Conservation (phyloP, 1,140 invertebrate genomes). For the Ditylenchus dipsaci region DNA sequence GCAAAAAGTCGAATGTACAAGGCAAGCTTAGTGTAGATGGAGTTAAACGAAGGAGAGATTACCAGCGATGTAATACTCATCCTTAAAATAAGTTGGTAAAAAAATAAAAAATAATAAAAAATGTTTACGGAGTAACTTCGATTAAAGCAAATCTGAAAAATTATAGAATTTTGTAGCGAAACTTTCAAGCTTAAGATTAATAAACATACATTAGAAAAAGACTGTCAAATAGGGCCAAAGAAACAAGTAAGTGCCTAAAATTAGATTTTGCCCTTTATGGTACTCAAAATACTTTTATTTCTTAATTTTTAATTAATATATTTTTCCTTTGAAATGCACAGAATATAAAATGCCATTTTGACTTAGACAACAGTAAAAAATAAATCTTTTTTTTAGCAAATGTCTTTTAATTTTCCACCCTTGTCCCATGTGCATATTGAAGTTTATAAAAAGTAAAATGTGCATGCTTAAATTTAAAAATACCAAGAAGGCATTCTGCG, state of each 20-base stretch:
- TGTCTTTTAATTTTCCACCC: no score
- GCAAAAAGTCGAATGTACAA: slow-evolving; percentile 53
- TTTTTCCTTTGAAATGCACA: no score
- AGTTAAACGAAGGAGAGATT: slow-evolving; percentile 41
- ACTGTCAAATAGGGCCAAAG: slow-evolving; percentile 53
- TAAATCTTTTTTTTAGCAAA: no score
- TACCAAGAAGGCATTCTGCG: slow-evolving; percentile 54
- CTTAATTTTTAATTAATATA: no score
- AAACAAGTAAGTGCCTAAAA: slow-evolving; percentile 54
- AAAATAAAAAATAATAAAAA: slow-evolving; percentile 10
- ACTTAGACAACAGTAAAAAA: no score
- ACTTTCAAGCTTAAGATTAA: neutral
- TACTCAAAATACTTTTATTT: no score
- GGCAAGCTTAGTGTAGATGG: slow-evolving; percentile 47
- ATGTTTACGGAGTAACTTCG: slow-evolving; percentile 49
- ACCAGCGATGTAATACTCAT: slow-evolving; percentile 21
- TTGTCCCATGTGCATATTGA: no score
- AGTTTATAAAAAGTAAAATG: neutral
- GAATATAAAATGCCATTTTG: no score
- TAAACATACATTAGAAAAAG: slow-evolving; percentile 53
- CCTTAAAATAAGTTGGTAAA: neutral
- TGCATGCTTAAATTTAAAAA: slow-evolving; percentile 8
- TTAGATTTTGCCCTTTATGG: neutral
- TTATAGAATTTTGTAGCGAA: neutral
- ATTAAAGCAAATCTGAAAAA: slow-evolving; percentile 17